Conservation (phyloP, 2,888 invertebrate species). For the Geotrupes spiniger region DNA sequence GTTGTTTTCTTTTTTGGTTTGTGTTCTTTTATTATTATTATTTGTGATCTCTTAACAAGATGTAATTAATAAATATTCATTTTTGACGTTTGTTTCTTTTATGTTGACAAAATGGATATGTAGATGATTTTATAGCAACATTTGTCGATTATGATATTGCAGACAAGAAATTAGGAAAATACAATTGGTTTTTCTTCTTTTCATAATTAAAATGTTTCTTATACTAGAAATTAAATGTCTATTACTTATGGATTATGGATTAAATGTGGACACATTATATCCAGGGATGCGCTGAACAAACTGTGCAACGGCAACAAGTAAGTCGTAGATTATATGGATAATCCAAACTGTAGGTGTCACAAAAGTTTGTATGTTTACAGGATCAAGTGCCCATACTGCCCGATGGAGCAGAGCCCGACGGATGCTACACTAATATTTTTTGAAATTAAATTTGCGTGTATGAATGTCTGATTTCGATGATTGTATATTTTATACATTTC, state of each 20-base stretch:
- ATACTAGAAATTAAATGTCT: too few relatives aligned
- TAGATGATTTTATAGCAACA: too few relatives aligned
- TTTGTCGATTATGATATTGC: too few relatives aligned
- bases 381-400: slow-evolving; percentile 98
- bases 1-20: background rate
- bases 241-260: too few relatives aligned
- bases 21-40: slow-evolving; percentile 1
- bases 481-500: slow-evolving; percentile 6
- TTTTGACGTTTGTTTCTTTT: background rate
- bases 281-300: slow-evolving; percentile 93
- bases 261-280: slow-evolving; percentile 97
- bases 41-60: slow-evolving; percentile 3
- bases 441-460: slow-evolving; percentile 50
- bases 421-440: slow-evolving; percentile 93
- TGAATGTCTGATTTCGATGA: background rate
- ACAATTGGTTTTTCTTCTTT: too few relatives aligned
- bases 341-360: background rate
- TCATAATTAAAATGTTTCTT: too few relatives aligned
- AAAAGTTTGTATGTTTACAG: slow-evolving; percentile 55
- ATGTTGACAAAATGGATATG: too few relatives aligned
- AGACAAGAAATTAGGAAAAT: too few relatives aligned
- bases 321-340: slow-evolving; percentile 38
- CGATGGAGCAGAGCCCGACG: slow-evolving; percentile 90
- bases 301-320: slow-evolving; percentile 91
- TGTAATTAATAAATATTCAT: slow-evolving; percentile 37